Conservation (phyloP, 2,113 vertebrate species). For the Pandion haliaetus region DNA sequence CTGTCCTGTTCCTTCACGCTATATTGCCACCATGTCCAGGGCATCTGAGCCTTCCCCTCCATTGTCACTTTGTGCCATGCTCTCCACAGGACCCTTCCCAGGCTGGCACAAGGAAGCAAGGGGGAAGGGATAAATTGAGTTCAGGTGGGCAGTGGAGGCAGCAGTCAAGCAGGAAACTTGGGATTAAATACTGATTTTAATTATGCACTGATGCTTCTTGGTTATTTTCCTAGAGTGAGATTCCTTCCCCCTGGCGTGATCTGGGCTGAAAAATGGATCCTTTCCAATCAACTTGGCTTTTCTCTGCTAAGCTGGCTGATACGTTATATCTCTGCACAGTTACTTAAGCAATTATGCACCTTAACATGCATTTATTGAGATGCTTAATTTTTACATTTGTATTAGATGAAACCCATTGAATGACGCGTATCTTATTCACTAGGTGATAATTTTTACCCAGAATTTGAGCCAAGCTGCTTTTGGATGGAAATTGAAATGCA, state of each 20-base stretch:
- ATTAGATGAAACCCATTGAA: neutral
- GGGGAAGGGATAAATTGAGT: neutral
- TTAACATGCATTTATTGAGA: neutral
- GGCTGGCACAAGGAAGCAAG: rapidly evolving
- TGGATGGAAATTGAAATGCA: neutral
- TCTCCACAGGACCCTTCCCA: neutral
- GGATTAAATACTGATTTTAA: neutral
- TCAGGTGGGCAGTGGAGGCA: neutral
- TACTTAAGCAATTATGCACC: neutral
- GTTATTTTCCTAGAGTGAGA: neutral
- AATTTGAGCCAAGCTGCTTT: neutral
- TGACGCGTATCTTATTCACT: neutral
- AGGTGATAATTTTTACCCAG: neutral
- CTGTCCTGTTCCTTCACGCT: neutral
- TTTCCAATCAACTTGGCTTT: neutral
- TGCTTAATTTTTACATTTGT: neutral
- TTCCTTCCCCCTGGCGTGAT: neutral
- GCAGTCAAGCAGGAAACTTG: neutral
- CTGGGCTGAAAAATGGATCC: neutral
- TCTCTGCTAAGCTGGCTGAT: neutral
- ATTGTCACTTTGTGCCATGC: rapidly evolving
- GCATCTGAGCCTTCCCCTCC: neutral
- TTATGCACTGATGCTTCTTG: neutral
- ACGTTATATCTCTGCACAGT: neutral
- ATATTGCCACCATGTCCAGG: neutral